A percentile compares a stretch with the other conserved stretches of the same genome.
Evolutionary conservation across 2,888 invertebrate species (phyloP).

Genomic region (Aphodius sticticus): DNA sequence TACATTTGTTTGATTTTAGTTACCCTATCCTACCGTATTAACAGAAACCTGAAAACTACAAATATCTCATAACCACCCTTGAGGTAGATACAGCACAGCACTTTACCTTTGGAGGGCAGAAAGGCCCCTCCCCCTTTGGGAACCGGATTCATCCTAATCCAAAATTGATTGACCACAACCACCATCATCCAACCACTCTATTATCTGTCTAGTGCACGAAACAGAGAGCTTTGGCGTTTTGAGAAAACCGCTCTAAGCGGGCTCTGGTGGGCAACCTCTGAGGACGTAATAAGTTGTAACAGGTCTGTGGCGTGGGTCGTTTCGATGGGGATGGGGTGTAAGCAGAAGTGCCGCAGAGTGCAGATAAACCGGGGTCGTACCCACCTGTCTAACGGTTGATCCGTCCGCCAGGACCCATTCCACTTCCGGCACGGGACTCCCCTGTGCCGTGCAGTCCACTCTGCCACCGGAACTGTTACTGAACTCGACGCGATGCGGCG

Average conservation of each 20-base stretch:
- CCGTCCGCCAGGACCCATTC: constrained; percentile 82
- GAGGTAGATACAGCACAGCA: background rate
- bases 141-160: background rate
- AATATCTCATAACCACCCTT: background rate
- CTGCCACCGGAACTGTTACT: constrained; percentile 77
- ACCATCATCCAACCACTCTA: background rate
- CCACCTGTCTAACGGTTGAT: constrained; percentile 68
- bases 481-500: constrained; percentile 78
- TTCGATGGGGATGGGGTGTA: background rate
- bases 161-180: background rate
- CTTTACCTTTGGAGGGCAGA: background rate
- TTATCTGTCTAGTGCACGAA: background rate
- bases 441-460: constrained; percentile 74
- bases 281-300: constrained; percentile 4
- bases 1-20: too few relatives aligned
- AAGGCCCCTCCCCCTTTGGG: background rate
- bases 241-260: background rate
- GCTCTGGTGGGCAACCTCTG: background rate
- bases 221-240: background rate
- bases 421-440: constrained; percentile 75
- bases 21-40: too few relatives aligned
- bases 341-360: background rate
- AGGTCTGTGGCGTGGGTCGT: background rate
- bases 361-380: background rate
- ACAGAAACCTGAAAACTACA: background rate